Evolutionary conservation across 2,888 invertebrate species (phyloP).

Genomic region (Leptarthrus brevirostris): DNA sequence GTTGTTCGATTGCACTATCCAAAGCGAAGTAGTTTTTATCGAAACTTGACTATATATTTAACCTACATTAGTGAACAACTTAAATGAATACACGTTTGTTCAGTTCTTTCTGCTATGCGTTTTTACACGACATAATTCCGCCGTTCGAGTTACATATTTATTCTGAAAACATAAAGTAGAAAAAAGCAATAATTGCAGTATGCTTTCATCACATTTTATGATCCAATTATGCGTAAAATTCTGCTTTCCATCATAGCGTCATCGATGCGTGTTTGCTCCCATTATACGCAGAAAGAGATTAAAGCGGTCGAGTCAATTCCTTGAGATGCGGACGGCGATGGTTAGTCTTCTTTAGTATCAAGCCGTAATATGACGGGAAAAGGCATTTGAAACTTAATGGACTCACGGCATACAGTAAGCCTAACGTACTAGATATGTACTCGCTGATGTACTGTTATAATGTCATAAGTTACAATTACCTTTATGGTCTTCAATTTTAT

Average conservation of each 20-base stretch:
- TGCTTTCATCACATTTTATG: conserved; percentile 11
- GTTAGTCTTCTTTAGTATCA: neutral
- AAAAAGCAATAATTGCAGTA: too few relatives aligned
- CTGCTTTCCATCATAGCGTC: conserved; percentile 21
- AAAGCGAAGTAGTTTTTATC: too few relatives aligned
- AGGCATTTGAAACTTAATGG: neutral
- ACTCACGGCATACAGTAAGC: neutral
- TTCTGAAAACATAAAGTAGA: too few relatives aligned
- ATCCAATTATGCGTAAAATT: conserved; percentile 27
- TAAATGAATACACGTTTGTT: too few relatives aligned
- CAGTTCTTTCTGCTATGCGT: too few relatives aligned
- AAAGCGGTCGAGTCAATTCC: too few relatives aligned
- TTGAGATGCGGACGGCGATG: too few relatives aligned
- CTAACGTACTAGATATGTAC: neutral
- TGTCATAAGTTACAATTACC: conserved; percentile 39
- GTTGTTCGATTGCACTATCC: too few relatives aligned
- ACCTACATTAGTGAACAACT: too few relatives aligned
- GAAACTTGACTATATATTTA: too few relatives aligned
- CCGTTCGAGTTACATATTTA: too few relatives aligned
- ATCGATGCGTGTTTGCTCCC: conserved; percentile 8
- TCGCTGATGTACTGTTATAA: conserved; percentile 20
- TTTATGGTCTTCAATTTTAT: conserved; percentile 26
- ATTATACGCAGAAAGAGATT: neutral
- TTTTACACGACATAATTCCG: too few relatives aligned
- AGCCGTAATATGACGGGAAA: neutral